Base-by-base conservation (phyloP, 1,140 invertebrate genomes). In the Heterodera carotae region DNA sequence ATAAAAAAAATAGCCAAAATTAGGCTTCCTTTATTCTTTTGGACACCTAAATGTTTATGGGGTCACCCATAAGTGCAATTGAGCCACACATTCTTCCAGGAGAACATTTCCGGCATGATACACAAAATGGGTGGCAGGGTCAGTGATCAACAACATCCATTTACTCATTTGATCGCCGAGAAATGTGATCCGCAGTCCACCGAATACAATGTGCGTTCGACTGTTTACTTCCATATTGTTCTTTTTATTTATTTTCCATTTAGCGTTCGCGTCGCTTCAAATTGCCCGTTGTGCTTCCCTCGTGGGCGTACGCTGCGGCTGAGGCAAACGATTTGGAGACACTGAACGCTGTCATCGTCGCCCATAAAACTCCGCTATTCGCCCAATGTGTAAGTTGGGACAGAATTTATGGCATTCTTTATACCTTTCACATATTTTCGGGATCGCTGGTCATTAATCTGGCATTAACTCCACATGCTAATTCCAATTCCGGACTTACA, bases 121-220 rank as follows among this genome's bases (percentile, higher is more conserved):
- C 27, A 27, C 25, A 33, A 76, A 31, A 18, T 76, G 29, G 75
- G 75, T 12, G 75, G 75, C 8, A 2, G 53, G 12, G 25, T 25
- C 34, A 22, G 31, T 76, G 53, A 48, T 76, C 5, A 6, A 76
- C 15, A 43, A 67, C 22, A n/a, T n/a, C n/a, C n/a, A n/a, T 56
- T 76, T 39, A 76, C 69, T 27, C 69, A 76, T 10, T 22, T 76
- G 34, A 48, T 76, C 34, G 69, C 75, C 4, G 62, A 76, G 12
- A 48, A 36, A 59, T 75, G 69, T 75, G 75, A 76, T 25, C 48
- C 48, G 25, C 29, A 67, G 2, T 76, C 75, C 10, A 7, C 29
- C 6, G 76, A 76, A 33, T 76, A 76, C 43, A 43, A 33, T n/a
- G 75, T 76, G 25, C 15, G 69, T 34, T 33, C 36, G 10, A 74